Evolutionary conservation across 2,797 vertebrate genomes (phyloP), one percentile per base, ranked within the genome.

Genomic region (Hyperoplus immaculatus): DNA sequence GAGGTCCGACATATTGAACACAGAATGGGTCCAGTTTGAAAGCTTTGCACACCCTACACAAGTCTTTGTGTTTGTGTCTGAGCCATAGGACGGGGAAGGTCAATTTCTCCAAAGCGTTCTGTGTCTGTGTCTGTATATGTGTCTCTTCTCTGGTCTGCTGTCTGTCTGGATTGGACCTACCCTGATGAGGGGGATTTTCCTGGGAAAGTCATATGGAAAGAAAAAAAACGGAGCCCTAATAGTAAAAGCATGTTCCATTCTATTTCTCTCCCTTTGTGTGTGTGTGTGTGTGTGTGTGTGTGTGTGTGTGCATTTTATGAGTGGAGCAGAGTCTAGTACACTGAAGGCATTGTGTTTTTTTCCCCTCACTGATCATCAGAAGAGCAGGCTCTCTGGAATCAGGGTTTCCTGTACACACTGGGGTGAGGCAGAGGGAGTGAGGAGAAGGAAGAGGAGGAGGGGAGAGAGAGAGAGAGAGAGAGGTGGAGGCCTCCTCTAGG

Each of bases 161-260:
- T 93, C 91, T 94, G 92, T 92, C 90, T 93, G 88, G 83, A 80
- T 84, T 36, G 47, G 85, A 89, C 86, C 86, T 84, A 87, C 80
- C 72, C 91, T 89, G 91, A 89, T 87, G 91, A 93, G 89, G 93
- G 92, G 93, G 90, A 93, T 93, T 94, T 94, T 94, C 92, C 93
- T 93, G 90, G 91, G 90, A 94, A 94, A 93, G 92, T 94, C 90
- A 87, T 92, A 93, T 91, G 93, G 92, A 93, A 93, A 93, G 70
- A 81, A 91, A 86, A 79, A 82, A 78, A 85, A 80, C 69, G 21
- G 64, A 77, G 83, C 36, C 81, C 81, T 93, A 93, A 94, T 93
- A 93, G 92, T 94, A 90, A 94, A 95, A 93, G 93, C 93, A 92
- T 93, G 93, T 93, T 92, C 89, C 89, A 85, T 92, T 93, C 81